A percentile compares a stretch with the other conserved stretches of the same genome.
Conservation (phyloP, 2,888 invertebrate species). For the Drosophila limbata region DNA sequence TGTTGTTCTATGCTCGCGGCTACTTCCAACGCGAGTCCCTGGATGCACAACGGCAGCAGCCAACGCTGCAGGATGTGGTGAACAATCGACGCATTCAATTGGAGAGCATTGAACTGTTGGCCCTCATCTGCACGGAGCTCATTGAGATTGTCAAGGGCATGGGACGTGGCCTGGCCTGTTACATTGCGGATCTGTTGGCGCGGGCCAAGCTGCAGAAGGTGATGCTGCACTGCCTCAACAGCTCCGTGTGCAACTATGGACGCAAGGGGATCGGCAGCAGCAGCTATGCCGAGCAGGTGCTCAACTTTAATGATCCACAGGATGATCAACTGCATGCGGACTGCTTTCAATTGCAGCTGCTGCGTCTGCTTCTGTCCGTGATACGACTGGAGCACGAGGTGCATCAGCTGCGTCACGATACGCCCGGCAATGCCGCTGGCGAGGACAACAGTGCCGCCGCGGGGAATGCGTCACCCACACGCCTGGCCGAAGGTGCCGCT, state of each 20-base stretch:
- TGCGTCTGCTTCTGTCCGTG: conserved; percentile 89
- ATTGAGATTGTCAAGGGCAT: conserved; percentile 91
- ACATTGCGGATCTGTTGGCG: conserved; percentile 90
- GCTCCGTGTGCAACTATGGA: conserved; percentile 87
- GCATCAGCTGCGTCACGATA: conserved; percentile 86
- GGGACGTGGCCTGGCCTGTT: conserved; percentile 91
- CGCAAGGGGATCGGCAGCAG: conserved; percentile 69
- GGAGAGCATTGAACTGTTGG: conserved; percentile 90
- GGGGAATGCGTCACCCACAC: conserved; percentile 83
- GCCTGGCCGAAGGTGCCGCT: conserved; percentile 72
- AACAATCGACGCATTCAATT: conserved; percentile 92
- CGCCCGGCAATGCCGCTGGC: conserved; percentile 58
- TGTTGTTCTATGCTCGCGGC: conserved; percentile 92
- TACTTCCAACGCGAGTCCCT: conserved; percentile 86
- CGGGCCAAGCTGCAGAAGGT: conserved; percentile 94
- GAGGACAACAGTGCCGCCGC: conserved; percentile 59
- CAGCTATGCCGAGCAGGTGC: conserved; percentile 91
- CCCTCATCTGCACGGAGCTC: conserved; percentile 90
- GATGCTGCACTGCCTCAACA: conserved; percentile 91
- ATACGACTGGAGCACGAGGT: conserved; percentile 92
- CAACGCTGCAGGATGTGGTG: conserved; percentile 89
- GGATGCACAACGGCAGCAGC: conserved; percentile 85
- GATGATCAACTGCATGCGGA: conserved; percentile 89
- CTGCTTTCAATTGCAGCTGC: conserved; percentile 89
- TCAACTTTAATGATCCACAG: conserved; percentile 90